Conservation (phyloP, 2,888 invertebrate species). For the Enchytraeus crypticus region DNA sequence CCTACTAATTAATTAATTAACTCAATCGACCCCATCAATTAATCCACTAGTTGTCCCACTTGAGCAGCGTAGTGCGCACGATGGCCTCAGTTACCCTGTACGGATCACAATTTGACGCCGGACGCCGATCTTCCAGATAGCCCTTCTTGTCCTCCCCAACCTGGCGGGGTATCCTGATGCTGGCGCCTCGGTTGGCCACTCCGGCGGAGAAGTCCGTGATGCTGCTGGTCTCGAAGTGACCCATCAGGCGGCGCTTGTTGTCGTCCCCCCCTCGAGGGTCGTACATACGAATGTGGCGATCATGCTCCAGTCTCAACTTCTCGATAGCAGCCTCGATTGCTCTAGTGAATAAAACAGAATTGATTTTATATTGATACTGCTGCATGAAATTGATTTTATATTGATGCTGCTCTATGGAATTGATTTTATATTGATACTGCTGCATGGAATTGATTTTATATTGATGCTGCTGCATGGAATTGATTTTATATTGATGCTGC, state of each 20-base stretch:
- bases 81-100: constrained; percentile 44
- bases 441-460: too few relatives aligned
- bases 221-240: constrained; percentile 88
- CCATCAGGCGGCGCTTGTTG: constrained; percentile 88
- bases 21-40: not conserved
- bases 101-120: constrained; percentile 49
- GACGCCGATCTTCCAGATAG: constrained; percentile 86
- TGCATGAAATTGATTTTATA: too few relatives aligned
- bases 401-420: too few relatives aligned
- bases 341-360: constrained; percentile 52
- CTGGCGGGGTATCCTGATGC: constrained; percentile 82
- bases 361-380: too few relatives aligned
- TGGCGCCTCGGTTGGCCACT: constrained; percentile 85
- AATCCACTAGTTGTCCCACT: too few relatives aligned
- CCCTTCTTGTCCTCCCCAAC: constrained; percentile 71
- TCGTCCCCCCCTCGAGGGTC: constrained; percentile 92
- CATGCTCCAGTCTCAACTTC: constrained; percentile 80
- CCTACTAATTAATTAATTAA: too few relatives aligned
- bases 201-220: constrained; percentile 88
- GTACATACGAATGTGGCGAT: constrained; percentile 87
- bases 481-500: too few relatives aligned
- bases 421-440: too few relatives aligned
- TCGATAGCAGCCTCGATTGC: constrained; percentile 93
- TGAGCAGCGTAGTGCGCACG: constrained; percentile 29
- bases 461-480: too few relatives aligned